phyloP scores from a whole-genome alignment of 2,888 invertebrate species.

The Agelastica alni region DNA sequence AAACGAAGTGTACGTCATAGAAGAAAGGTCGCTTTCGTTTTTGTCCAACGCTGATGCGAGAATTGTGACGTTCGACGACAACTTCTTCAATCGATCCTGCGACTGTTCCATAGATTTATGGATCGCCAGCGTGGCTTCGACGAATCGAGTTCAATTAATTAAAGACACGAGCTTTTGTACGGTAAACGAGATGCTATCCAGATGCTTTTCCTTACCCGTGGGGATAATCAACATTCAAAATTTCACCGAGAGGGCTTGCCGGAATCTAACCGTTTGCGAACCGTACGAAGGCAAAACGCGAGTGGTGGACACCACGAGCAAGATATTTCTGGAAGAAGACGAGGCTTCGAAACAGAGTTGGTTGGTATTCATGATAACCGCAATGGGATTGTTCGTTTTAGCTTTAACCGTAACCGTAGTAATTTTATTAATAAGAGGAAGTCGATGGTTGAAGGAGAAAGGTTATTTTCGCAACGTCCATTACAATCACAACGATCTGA shows the following conservation, averaged over 20 bases:
- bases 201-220: constrained; percentile 68
- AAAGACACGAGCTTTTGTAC: constrained; percentile 67
- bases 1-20: constrained; percentile 62
- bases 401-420: constrained; percentile 60
- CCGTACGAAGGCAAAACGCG: constrained; percentile 57
- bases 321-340: constrained; percentile 44
- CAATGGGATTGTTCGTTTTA: constrained; percentile 61
- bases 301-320: constrained; percentile 49
- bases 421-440: constrained; percentile 61
- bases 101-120: constrained; percentile 65
- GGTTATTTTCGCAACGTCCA: constrained; percentile 61
- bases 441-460: constrained; percentile 63
- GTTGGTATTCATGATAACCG: constrained; percentile 50
- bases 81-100: constrained; percentile 68
- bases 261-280: constrained; percentile 64
- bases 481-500: constrained; percentile 63
- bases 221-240: constrained; percentile 67
- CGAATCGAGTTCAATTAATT: constrained; percentile 53
- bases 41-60: constrained; percentile 61
- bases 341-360: constrained; percentile 41
- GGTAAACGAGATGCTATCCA: constrained; percentile 62
- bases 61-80: constrained; percentile 61
- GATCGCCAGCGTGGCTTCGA: constrained; percentile 60
- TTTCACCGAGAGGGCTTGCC: constrained; percentile 66
- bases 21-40: constrained; percentile 63